Evolutionary conservation across 2,797 vertebrate genomes (phyloP), one percentile per base, ranked within the genome.

Genomic region (Poeciliopsis turneri): DNA sequence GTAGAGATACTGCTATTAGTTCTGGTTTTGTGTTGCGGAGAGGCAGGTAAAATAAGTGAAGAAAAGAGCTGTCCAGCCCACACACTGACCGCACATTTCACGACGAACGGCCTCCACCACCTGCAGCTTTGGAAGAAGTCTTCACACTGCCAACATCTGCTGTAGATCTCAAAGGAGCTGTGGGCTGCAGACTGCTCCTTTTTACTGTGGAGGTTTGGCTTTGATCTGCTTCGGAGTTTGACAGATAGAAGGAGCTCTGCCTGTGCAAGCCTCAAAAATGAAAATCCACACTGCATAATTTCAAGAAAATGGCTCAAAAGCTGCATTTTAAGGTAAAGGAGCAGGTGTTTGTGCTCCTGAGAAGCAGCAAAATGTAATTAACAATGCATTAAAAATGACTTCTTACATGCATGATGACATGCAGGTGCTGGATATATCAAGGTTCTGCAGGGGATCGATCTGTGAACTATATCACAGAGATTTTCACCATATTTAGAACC

Each of bases 141-240:
- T 76, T 51, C 5, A 10, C 49, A 13, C 74, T 83, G 76, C 75
- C 82, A 90, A 81, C 86, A 89, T 91, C 90, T 90, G 87, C 84
- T 86, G 70, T 69, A 79, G 80, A 72, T 88, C 86, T 87, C 82
- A 61, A 4, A 77, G 78, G 82, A 84, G 28, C 77, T 53, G 61
- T 71, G 78, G 82, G 79, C 76, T 77, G 64, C 11, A 82, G 64
- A 78, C 53, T 8, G 28, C 74, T 78, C 20, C 51, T 87, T 83
- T 75, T 33, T 25, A 81, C 72, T 46, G 77, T 23, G 77, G 46
- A 78, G 70, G 55, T 79, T 84, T 82, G 59, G 39, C 78, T 78
- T 78, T 84, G 76, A 72, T 83, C 82, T 66, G 70, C 55, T 68
- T 39, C 45, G 68, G n/a, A 82, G 76, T 84, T 77, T 82, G 51